phyloP scores from a whole-genome alignment of 2,113 vertebrate species.

The Ammospiza caudacuta region DNA sequence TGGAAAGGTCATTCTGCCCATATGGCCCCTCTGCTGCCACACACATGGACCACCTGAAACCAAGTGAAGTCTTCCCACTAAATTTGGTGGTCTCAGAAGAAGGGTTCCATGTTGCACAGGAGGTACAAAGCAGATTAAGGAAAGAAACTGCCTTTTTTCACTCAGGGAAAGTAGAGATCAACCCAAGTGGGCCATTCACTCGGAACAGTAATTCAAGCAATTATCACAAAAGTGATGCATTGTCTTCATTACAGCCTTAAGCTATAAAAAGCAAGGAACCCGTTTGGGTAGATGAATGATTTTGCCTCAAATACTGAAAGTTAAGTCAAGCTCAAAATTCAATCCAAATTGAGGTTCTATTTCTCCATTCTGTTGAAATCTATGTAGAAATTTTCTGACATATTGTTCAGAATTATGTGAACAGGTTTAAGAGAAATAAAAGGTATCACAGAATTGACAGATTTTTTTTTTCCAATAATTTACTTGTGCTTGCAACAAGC shows the following conservation, averaged over 20 bases:
- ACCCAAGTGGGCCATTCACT: slow-evolving; percentile 73
- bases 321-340: slow-evolving; percentile 71
- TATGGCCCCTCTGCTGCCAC: neutral
- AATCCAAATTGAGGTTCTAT: neutral
- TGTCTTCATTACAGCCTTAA: slow-evolving; percentile 77
- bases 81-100: neutral
- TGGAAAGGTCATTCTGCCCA: neutral
- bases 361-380: slow-evolving; percentile 51
- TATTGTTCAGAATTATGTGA: slow-evolving; percentile 5
- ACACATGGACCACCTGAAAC: neutral
- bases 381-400: neutral
- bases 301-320: slow-evolving; percentile 73
- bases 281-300: slow-evolving; percentile 70
- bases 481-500: neutral
- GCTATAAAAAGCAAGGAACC: slow-evolving; percentile 74
- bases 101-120: neutral
- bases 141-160: slow-evolving; percentile 59
- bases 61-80: neutral
- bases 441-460: neutral
- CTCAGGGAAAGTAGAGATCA: slow-evolving; percentile 54
- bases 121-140: slow-evolving; percentile 45
- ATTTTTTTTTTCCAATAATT: neutral
- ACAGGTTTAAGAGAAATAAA: neutral
- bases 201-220: slow-evolving; percentile 77
- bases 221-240: slow-evolving; percentile 79